Conservation (phyloP, 2,888 invertebrate genomes). For the Fragum sueziense region DNA sequence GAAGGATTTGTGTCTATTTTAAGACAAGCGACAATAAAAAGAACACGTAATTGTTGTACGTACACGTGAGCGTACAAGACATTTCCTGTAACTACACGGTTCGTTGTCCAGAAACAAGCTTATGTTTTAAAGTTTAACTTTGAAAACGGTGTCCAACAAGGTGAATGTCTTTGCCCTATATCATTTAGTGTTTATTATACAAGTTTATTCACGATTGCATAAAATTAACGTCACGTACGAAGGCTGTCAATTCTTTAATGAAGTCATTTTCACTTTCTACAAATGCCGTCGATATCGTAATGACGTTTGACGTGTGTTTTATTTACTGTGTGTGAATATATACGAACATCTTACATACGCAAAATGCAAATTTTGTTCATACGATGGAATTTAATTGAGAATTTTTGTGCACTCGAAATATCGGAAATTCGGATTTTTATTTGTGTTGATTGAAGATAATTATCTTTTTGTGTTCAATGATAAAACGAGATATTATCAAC, state of each 20-base stretch:
- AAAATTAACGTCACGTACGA: constrained; percentile 19
- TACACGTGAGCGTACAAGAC: neutral
- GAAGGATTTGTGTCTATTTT: neutral
- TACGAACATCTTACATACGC: neutral
- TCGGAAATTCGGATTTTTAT: too few relatives aligned
- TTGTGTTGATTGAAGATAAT: too few relatives aligned
- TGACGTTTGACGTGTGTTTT: neutral
- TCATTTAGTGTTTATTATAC: constrained; percentile 21
- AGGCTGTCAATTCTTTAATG: constrained; percentile 1
- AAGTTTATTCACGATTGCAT: constrained; percentile 17
- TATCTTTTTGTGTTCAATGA: too few relatives aligned
- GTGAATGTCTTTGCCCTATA: constrained; percentile 22
- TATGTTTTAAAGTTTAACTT: neutral
- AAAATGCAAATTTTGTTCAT: neutral
- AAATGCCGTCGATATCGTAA: neutral
- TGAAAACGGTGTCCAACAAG: constrained; percentile 27
- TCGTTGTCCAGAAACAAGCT: constrained; percentile 1
- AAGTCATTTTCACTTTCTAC: neutral
- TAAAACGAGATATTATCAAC: too few relatives aligned
- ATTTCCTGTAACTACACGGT: constrained; percentile 16
- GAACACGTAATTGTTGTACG: constrained; percentile 2
- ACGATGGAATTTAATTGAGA: neutral
- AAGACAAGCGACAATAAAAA: neutral
- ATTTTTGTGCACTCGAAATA: too few relatives aligned
- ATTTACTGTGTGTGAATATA: neutral